phyloP scores from a whole-genome alignment of 2,888 invertebrate species.

The Adelphocoris suturalis region DNA sequence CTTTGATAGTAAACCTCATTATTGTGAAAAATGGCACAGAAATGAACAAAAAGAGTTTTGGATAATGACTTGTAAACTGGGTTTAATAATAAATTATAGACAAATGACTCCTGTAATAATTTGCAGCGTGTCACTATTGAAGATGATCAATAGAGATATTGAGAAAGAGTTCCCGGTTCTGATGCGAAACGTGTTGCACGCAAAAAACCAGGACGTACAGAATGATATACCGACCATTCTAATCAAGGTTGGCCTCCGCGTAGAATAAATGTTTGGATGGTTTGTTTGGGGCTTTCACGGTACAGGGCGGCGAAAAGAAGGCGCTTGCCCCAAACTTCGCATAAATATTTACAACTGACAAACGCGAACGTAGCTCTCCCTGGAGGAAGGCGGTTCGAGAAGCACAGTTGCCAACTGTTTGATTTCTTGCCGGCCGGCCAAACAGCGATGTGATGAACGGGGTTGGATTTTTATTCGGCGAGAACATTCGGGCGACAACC shows the following conservation, averaged over 20 bases:
- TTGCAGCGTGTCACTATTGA: too few relatives aligned
- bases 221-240: slow-evolving; percentile 19
- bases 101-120: too few relatives aligned
- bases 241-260: background rate
- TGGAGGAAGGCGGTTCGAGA: background rate
- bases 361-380: slow-evolving; percentile 33
- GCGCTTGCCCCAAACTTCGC: slow-evolving; percentile 7
- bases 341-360: slow-evolving; percentile 62
- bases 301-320: background rate
- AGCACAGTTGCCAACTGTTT: slow-evolving; percentile 22
- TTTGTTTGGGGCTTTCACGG: background rate
- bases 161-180: too few relatives aligned
- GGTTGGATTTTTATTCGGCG: background rate
- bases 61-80: too few relatives aligned
- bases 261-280: background rate
- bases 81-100: too few relatives aligned
- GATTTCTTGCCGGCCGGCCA: slow-evolving; percentile 11
- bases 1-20: too few relatives aligned
- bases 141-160: too few relatives aligned
- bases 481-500: too few relatives aligned
- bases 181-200: slow-evolving; percentile 33
- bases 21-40: too few relatives aligned
- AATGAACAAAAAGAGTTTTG: too few relatives aligned
- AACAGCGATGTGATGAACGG: slow-evolving; percentile 2
- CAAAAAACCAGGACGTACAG: slow-evolving; percentile 12